These are phyloP conservation scores for Nothoprocta perdicaria DNA, from an alignment of 2,113 vertebrate genomes.

Conservation along the genomic window DNA sequence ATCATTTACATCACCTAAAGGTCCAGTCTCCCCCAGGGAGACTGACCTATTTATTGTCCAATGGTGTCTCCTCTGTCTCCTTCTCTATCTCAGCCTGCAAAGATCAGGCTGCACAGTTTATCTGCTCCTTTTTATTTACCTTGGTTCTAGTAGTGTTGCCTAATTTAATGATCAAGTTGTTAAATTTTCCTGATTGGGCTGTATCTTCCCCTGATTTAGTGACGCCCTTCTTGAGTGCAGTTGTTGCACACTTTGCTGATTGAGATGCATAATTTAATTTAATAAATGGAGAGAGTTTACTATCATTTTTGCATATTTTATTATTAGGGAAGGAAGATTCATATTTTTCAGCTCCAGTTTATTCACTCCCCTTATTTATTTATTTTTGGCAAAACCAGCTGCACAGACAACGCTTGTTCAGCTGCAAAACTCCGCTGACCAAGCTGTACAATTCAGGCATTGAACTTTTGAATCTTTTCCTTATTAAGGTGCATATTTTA, in stretches of 20 bases:
- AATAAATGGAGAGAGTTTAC: slow-evolving; percentile 75
- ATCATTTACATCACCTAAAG: slow-evolving; percentile 6
- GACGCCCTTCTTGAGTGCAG: slow-evolving; percentile 32
- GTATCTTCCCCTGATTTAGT: slow-evolving; percentile 49
- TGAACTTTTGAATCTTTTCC: slow-evolving; percentile 59
- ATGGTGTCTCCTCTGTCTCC: neutral
- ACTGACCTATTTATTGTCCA: neutral
- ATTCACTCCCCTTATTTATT: slow-evolving; percentile 63
- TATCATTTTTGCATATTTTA: slow-evolving; percentile 75
- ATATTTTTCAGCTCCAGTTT: slow-evolving; percentile 33
- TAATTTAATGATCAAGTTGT: slow-evolving; percentile 53
- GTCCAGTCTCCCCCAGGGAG: neutral
- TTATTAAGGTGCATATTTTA: slow-evolving; percentile 68
- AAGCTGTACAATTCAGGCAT: slow-evolving; percentile 58
- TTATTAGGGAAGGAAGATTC: slow-evolving; percentile 76
- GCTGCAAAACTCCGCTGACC: slow-evolving; percentile 73
- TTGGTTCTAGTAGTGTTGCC: slow-evolving; percentile 10
- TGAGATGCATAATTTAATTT: slow-evolving; percentile 75
- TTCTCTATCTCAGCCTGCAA: neutral
- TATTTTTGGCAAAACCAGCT: slow-evolving; percentile 48
- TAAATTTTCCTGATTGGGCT: slow-evolving; percentile 50
- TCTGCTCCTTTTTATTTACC: slow-evolving; percentile 35
- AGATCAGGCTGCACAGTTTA: neutral
- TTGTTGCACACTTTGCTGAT: slow-evolving; percentile 61
- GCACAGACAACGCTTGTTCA: slow-evolving; percentile 30